Evolutionary conservation across 2,797 vertebrate species (phyloP), one percentile per base, ranked within the genome.

Genomic region (Takifugu rubripes): DNA sequence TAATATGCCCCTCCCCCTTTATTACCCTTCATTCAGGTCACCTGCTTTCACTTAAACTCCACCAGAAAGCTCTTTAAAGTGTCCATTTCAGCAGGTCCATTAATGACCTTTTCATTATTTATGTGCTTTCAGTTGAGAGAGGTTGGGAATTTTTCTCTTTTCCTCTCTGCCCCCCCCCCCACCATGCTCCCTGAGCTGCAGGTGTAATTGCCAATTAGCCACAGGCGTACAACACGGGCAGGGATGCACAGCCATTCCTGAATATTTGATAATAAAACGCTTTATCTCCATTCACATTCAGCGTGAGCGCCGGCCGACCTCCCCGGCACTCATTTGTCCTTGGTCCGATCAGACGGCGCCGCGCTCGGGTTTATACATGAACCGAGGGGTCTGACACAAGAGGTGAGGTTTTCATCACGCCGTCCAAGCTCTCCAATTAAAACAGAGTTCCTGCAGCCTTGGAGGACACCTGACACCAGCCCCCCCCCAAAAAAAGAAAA

Each of bases 211-310:
- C 33, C 72, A 81, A 83, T 83, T 79, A 83, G 59, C 71, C 61
- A 45, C 1, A 1, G 48, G 33, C 26, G 33, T 59, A 52, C 57
- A 56, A 67, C 56, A 44, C 1, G 29, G 15, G 15, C 57, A 45
- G 52, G 61, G 56, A 66, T 59, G 72, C 51, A 51, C 42, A 16
- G 63, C 46, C 58, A 66, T 73, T 86, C 81, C 83, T 88, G 79
- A 85, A 86, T 87, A 82, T 87, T 88, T 85, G 52, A 87, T 84
- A 17, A 27, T 65, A 56, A 75, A 81, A 66, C 50, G 60, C 62
- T 56, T 82, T 56, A 62, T 66, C 40, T 12, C 58, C 61, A 71
- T 79, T 82, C 51, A 56, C 26, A 79, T 84, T 79, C 77, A 62
- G 42, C 57, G 24, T 24, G 57, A 73, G 73, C 61, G 40, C 66